Evolutionary conservation across 2,888 invertebrate genomes (phyloP).

Genomic region (Nezara viridula): DNA sequence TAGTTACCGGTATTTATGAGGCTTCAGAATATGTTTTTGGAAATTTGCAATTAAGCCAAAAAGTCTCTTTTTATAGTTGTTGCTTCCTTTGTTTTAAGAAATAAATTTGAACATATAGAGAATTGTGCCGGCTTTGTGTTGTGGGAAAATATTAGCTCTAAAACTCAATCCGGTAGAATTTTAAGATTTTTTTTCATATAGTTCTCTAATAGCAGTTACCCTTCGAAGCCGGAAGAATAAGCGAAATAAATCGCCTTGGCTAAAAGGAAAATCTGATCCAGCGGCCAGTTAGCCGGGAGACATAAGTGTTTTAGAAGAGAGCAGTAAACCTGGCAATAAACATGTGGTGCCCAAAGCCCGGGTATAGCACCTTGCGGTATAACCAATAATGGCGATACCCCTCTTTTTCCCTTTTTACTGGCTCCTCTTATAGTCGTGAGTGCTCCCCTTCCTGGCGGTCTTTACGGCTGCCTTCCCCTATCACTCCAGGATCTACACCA

Average conservation of each 20-base stretch:
- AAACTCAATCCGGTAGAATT: too few species aligned
- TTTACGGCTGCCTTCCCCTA: neutral
- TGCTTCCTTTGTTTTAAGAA: too few species aligned
- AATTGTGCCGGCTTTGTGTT: too few species aligned
- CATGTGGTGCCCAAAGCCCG: conserved; percentile 4
- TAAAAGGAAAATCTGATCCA: conserved; percentile 50
- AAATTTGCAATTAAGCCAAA: too few species aligned
- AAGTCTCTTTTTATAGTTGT: too few species aligned
- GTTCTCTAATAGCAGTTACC: neutral
- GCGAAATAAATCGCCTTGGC: neutral
- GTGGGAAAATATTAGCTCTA: too few species aligned
- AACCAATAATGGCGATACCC: conserved; percentile 37
- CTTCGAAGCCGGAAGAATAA: neutral
- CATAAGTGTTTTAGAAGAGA: conserved; percentile 53
- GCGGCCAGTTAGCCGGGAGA: conserved; percentile 36
- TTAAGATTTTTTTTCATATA: neutral
- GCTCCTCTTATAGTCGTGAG: conserved; percentile 8
- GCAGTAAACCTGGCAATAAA: conserved; percentile 45
- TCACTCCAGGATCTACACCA: neutral
- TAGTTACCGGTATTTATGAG: too few species aligned
- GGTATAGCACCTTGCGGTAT: neutral
- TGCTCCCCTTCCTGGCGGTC: neutral
- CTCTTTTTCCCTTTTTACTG: conserved; percentile 21
- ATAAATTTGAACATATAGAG: too few species aligned
- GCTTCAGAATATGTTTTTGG: too few species aligned